A percentile compares a stretch with the other conserved stretches of the same genome.
These are phyloP conservation scores for Augiades crinisus DNA, from an alignment of 2,888 invertebrate species.

Conservation along the genomic window DNA sequence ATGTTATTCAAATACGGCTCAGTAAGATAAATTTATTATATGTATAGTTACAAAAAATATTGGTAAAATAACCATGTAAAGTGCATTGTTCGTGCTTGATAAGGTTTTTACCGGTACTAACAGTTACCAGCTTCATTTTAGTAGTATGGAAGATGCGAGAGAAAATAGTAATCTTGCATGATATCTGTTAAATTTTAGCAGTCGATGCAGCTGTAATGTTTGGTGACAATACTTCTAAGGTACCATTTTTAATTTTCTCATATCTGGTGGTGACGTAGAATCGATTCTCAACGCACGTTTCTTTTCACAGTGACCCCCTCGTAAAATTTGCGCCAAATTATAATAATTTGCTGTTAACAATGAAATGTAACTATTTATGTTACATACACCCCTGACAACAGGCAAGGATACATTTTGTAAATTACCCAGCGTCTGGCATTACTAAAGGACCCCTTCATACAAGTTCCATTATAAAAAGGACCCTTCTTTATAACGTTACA, in stretches of 20 bases:
- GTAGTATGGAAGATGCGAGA: too few relatives aligned
- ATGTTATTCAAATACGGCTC: too few relatives aligned
- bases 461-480: slow-evolving; percentile 67
- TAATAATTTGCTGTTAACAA: slow-evolving; percentile 67
- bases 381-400: slow-evolving; percentile 37
- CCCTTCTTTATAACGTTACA: slow-evolving; percentile 73
- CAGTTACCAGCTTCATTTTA: too few relatives aligned
- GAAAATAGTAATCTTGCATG: too few relatives aligned
- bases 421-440: slow-evolving; percentile 56
- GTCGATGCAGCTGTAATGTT: too few relatives aligned
- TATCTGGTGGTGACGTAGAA: slow-evolving; percentile 10
- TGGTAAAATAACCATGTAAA: too few relatives aligned
- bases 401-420: slow-evolving; percentile 58
- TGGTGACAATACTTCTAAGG: background rate
- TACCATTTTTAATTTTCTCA: too few relatives aligned
- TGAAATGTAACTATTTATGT: slow-evolving; percentile 65
- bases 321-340: slow-evolving; percentile 59
- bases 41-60: too few relatives aligned
- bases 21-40: too few relatives aligned
- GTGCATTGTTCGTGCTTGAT: too few relatives aligned
- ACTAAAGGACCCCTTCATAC: slow-evolving; percentile 67
- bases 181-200: too few relatives aligned
- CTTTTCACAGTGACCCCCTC: slow-evolving; percentile 38
- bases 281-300: slow-evolving; percentile 17
- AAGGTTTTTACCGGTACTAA: too few relatives aligned